phyloP scores from a whole-genome alignment of 2,888 invertebrate species.

The Trachelus troglodyta region DNA sequence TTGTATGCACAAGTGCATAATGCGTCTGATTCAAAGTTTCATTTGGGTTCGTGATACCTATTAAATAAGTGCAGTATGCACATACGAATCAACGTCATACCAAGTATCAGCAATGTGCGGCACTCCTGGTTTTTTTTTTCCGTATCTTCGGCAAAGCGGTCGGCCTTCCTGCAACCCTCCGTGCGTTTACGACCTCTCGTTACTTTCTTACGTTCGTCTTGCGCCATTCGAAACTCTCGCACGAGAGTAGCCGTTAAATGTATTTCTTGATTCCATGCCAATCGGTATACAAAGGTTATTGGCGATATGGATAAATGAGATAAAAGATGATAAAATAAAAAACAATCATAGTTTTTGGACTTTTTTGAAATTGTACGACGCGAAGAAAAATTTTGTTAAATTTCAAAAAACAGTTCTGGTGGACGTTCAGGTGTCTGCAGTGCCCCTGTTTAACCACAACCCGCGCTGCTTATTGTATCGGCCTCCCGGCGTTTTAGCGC shows the following conservation, averaged over 20 bases:
- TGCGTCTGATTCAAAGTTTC: neutral
- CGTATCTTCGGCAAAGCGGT: neutral
- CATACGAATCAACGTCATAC: neutral
- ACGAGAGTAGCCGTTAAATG: neutral
- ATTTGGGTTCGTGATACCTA: neutral
- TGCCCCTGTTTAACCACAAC: neutral
- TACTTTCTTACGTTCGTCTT: neutral
- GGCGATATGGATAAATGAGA: neutral
- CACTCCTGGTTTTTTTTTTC: neutral
- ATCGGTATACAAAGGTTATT: neutral
- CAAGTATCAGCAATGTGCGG: neutral
- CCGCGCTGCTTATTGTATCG: neutral
- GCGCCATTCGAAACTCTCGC: neutral
- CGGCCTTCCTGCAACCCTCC: constrained; percentile 5
- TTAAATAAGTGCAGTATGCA: neutral
- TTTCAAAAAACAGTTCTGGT: neutral
- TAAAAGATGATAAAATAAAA: neutral
- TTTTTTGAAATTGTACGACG: neutral
- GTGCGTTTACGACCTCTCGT: neutral
- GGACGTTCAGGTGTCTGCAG: neutral
- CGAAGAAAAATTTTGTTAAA: neutral
- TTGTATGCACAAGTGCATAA: neutral
- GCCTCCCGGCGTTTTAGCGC: neutral
- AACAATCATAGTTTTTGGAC: neutral
- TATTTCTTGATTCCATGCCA: neutral